A percentile compares a stretch with the other conserved stretches of the same genome.
Evolutionary conservation across 2,113 vertebrate species (phyloP).

Genomic region (Thunnus maccoyii): DNA sequence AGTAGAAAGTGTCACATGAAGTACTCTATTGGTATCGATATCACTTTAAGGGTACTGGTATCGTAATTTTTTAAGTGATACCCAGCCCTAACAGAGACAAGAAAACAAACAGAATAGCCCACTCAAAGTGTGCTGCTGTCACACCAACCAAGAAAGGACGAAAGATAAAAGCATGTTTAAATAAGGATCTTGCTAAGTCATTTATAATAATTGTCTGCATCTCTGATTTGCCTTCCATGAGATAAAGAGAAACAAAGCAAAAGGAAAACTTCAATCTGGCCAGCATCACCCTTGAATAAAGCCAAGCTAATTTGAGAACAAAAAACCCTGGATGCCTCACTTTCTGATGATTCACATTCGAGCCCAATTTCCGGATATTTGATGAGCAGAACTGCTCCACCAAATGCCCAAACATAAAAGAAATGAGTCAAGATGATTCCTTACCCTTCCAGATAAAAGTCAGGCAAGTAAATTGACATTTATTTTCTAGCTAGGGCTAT

Average conservation of each 20-base stretch:
- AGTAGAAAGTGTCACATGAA: no score
- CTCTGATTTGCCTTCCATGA: slow-evolving; percentile 17
- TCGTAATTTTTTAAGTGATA: no score
- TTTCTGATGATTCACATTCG: slow-evolving; percentile 38
- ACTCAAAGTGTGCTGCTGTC: slow-evolving; percentile 43
- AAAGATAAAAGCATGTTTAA: slow-evolving; percentile 55
- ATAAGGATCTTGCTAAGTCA: slow-evolving; percentile 35
- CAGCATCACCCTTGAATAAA: slow-evolving; percentile 43
- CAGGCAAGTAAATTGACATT: slow-evolving; percentile 44
- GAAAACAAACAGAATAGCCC: slow-evolving; percentile 31
- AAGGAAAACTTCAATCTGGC: slow-evolving; percentile 39
- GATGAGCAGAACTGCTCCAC: slow-evolving; percentile 40
- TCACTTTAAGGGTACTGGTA: no score
- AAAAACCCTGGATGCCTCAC: slow-evolving; percentile 29
- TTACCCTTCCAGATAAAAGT: slow-evolving; percentile 31
- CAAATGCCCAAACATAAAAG: slow-evolving; percentile 47
- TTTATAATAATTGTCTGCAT: slow-evolving; percentile 50
- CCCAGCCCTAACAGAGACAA: not conserved
- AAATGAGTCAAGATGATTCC: slow-evolving; percentile 33
- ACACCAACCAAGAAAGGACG: slow-evolving; percentile 14
- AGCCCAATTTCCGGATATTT: slow-evolving; percentile 53
- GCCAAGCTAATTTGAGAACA: slow-evolving; percentile 57
- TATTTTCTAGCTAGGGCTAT: slow-evolving; percentile 6
- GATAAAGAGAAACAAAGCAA: slow-evolving; percentile 34
- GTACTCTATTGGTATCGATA: no score